These are phyloP conservation scores for Sebastes itinus DNA, from an alignment of 2,797 vertebrate species.

Conservation along the genomic window DNA sequence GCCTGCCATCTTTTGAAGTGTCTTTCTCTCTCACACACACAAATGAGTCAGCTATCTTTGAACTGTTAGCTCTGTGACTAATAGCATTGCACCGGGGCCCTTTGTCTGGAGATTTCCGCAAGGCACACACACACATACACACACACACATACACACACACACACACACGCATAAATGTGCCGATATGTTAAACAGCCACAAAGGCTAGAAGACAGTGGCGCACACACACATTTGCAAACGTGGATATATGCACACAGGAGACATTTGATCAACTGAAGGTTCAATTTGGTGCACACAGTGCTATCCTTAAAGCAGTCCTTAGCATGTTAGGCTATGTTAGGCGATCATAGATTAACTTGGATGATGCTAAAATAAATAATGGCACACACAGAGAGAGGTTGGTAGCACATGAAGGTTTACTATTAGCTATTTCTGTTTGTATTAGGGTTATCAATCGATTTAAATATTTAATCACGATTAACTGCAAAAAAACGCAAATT, in stretches of 20 bases:
- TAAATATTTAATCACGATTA: too few species aligned
- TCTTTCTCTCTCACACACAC: slow-evolving; percentile 20
- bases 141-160: background rate
- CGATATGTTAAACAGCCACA: background rate
- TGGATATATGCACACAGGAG: background rate
- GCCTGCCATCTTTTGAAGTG: slow-evolving; percentile 62
- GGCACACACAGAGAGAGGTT: background rate
- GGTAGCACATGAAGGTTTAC: background rate
- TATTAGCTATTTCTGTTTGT: background rate
- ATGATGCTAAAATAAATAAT: background rate
- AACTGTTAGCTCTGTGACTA: slow-evolving; percentile 67
- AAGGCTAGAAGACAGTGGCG: background rate
- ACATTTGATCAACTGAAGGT: background rate
- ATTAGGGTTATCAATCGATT: background rate
- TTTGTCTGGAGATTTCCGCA: slow-evolving; percentile 58
- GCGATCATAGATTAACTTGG: background rate
- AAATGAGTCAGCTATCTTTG: slow-evolving; percentile 62
- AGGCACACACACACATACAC: background rate
- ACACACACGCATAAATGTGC: background rate
- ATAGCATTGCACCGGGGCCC: slow-evolving; percentile 45
- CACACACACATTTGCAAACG: background rate
- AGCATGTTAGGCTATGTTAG: background rate
- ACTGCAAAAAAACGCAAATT: too few species aligned
- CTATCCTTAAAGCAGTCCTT: background rate
- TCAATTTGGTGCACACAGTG: background rate